Evolutionary conservation across 2,113 vertebrate genomes (phyloP).

Genomic region (Aspiorhynchus laticeps): DNA sequence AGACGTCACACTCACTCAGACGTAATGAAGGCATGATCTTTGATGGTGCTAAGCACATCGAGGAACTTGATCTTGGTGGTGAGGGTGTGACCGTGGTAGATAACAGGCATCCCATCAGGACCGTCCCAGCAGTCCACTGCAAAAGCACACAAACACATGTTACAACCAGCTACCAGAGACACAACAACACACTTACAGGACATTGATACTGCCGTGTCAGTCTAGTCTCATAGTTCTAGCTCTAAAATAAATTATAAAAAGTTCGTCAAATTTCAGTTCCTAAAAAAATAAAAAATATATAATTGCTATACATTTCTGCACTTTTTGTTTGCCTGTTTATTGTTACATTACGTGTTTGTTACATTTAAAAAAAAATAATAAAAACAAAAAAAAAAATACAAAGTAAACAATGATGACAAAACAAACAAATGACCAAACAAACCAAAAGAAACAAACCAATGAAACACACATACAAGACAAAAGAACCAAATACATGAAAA

Average conservation of each 20-base stretch:
- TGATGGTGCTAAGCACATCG: constrained; percentile 93
- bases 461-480: no score
- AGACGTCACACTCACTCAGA: constrained; percentile 86
- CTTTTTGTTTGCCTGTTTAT: background rate
- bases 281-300: no score
- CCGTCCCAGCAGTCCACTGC: constrained; percentile 99
- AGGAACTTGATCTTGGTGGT: constrained; percentile 98
- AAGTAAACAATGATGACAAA: no score
- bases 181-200: background rate
- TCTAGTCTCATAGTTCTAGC: no score
- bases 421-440: no score
- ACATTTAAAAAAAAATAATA: no score
- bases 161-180: background rate
- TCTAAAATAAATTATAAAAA: no score
- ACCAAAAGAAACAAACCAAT: no score
- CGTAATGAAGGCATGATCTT: constrained; percentile 96
- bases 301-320: no score
- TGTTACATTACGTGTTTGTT: background rate
- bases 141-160: constrained; percentile 54
- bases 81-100: constrained; percentile 97
- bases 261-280: background rate
- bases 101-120: constrained; percentile 96
- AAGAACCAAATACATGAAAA: no score
- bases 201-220: no score
- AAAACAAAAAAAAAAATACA: no score